Percentiles rank a stretch among this genome's conserved stretches.
phyloP scores from a whole-genome alignment of 2,888 invertebrate species.

The Agrochola lota region DNA sequence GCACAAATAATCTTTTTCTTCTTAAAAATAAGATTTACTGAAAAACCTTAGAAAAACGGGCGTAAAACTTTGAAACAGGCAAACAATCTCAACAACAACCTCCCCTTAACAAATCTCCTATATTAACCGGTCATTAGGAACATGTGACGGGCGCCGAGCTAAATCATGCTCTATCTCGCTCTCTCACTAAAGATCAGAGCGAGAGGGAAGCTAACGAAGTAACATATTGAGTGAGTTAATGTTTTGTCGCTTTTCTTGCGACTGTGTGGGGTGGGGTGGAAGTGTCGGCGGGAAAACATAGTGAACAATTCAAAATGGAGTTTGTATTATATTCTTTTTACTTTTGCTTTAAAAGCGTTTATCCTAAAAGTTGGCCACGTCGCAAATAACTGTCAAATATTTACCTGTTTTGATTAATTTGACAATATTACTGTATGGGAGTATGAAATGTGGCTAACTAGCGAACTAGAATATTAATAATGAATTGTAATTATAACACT shows the following conservation, averaged over 20 bases:
- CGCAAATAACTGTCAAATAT: too few species aligned
- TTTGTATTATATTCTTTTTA: too few species aligned
- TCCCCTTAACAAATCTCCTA: slow-evolving; percentile 79
- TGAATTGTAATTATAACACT: too few species aligned
- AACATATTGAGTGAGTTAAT: slow-evolving; percentile 70
- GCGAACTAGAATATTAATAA: too few species aligned
- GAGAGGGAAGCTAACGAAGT: slow-evolving; percentile 65
- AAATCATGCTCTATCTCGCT: slow-evolving; percentile 76
- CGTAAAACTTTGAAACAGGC: background rate
- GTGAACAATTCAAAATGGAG: too few species aligned
- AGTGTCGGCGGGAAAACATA: background rate
- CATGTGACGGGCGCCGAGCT: slow-evolving; percentile 84
- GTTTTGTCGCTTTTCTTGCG: slow-evolving; percentile 60
- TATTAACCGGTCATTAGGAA: slow-evolving; percentile 84
- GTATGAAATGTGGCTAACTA: too few species aligned
- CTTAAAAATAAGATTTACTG: background rate
- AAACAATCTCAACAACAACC: slow-evolving; percentile 23
- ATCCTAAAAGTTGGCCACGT: too few species aligned
- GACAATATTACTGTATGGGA: too few species aligned
- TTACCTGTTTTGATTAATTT: too few species aligned
- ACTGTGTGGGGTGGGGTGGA: slow-evolving; percentile 11
- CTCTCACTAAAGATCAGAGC: slow-evolving; percentile 62
- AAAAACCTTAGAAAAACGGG: background rate
- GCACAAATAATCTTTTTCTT: background rate
- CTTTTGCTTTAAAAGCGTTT: too few species aligned